A percentile compares a stretch with the other conserved stretches of the same genome.
phyloP scores from a whole-genome alignment of 2,113 vertebrate genomes.

The Thryonomys swinderianus region DNA sequence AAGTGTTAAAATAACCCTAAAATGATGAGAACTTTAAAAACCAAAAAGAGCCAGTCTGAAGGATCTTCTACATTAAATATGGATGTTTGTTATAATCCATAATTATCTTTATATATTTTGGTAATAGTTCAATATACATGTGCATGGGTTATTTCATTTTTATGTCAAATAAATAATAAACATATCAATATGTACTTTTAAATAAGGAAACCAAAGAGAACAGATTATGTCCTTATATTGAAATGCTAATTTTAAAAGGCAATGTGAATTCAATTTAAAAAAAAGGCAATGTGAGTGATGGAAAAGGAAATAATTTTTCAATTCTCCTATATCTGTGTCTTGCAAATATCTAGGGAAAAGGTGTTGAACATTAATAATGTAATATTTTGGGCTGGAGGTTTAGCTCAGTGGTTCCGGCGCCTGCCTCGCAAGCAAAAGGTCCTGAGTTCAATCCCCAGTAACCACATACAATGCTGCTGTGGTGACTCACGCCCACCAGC shows the following conservation, averaged over 20 bases:
- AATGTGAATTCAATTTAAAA: too few relatives aligned
- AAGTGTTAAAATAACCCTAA: background rate
- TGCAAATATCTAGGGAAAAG: background rate
- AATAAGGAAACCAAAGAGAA: background rate
- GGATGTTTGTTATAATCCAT: background rate
- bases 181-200: background rate
- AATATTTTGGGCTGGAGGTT: too few relatives aligned
- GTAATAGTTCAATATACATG: too few relatives aligned
- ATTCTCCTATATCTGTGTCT: background rate
- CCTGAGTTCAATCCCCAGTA: too few relatives aligned
- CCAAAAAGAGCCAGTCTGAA: background rate
- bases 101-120: too few relatives aligned
- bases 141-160: background rate
- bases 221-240: background rate
- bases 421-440: too few relatives aligned
- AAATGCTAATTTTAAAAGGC: background rate
- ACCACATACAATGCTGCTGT: too few relatives aligned
- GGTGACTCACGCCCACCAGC: too few relatives aligned
- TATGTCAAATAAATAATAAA: background rate
- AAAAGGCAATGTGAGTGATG: background rate
- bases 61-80: background rate
- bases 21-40: background rate
- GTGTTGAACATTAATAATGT: too few relatives aligned
- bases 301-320: background rate
- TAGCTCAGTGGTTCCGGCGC: too few relatives aligned